A percentile compares a stretch with the other conserved stretches of the same genome.
Conservation (phyloP, 2,797 vertebrate species). For the Danionella dracula region DNA sequence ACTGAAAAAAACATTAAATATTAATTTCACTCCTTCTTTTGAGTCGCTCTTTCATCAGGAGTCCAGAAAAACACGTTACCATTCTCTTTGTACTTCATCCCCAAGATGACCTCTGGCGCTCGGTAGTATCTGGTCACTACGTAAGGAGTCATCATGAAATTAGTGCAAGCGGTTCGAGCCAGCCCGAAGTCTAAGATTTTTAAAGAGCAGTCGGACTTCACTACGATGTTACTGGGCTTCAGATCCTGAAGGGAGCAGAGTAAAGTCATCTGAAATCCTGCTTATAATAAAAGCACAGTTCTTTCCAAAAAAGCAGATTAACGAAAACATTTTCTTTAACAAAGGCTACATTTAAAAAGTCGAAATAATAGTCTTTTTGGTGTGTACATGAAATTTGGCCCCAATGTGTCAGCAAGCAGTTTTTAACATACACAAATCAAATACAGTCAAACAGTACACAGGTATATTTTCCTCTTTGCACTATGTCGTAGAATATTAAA, state of each 20-base stretch:
- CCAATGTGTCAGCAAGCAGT: no score
- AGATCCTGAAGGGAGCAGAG: conserved; percentile 76
- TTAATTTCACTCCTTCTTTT: background rate
- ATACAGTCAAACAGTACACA: no score
- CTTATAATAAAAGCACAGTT: no score
- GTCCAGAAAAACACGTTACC: conserved; percentile 73
- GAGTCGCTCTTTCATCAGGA: conserved; percentile 21
- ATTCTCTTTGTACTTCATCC: conserved; percentile 97
- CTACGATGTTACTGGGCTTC: conserved; percentile 97
- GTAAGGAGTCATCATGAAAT: conserved; percentile 98
- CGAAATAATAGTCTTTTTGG: no score
- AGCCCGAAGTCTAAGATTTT: conserved; percentile 97
- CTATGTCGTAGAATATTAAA: no score
- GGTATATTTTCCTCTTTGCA: no score
- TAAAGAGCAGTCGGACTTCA: conserved; percentile 93
- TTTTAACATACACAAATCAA: no score
- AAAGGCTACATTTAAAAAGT: no score
- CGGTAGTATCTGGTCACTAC: conserved; percentile 96
- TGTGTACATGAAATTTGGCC: no score
- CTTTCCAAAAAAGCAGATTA: no score
- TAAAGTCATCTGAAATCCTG: no score
- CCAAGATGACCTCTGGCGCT: conserved; percentile 93
- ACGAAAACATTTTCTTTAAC: no score
- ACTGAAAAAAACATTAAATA: conserved; percentile 69
- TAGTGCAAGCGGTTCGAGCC: conserved; percentile 92